Conservation (phyloP, 37 sponge, comb jelly and placozoan genomes). For the Spongilla lacustris region DNA sequence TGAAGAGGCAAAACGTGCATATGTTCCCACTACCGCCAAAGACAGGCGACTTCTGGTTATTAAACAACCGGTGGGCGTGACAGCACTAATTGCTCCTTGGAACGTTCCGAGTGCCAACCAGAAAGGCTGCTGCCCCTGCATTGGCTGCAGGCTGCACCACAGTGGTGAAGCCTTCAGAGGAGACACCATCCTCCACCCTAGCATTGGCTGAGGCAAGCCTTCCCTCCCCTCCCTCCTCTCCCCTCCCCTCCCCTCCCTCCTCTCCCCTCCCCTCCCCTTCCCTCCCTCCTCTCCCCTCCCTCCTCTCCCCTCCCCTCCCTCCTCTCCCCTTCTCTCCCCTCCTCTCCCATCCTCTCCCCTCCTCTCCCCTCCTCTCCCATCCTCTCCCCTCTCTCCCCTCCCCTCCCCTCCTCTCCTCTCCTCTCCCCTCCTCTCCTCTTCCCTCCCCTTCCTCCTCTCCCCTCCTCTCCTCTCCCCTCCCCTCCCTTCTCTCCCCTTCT, state of each 20-base stretch:
- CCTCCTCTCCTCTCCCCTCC: too few species aligned
- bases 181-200: constrained; percentile 90
- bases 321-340: too few species aligned
- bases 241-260: background rate
- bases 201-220: constrained; percentile 83
- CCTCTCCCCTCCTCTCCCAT: too few species aligned
- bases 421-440: too few species aligned
- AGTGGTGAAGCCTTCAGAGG: constrained; percentile 92
- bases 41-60: constrained; percentile 47
- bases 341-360: too few species aligned
- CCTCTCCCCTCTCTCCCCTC: too few species aligned
- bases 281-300: background rate
- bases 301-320: background rate
- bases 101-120: constrained; percentile 88
- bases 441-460: too few species aligned
- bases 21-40: constrained; percentile 59
- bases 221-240: background rate
- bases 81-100: constrained; percentile 92
- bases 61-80: constrained; percentile 92
- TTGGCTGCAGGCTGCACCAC: constrained; percentile 95
- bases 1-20: constrained; percentile 79
- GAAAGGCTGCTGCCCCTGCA: constrained; percentile 91
- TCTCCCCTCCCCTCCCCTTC: background rate
- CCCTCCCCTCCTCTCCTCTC: too few species aligned
- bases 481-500: too few species aligned